Percentiles rank a stretch among this genome's conserved stretches.
phyloP scores from a whole-genome alignment of 2,888 invertebrate genomes.

The Chrysotoxum bicinctum region DNA sequence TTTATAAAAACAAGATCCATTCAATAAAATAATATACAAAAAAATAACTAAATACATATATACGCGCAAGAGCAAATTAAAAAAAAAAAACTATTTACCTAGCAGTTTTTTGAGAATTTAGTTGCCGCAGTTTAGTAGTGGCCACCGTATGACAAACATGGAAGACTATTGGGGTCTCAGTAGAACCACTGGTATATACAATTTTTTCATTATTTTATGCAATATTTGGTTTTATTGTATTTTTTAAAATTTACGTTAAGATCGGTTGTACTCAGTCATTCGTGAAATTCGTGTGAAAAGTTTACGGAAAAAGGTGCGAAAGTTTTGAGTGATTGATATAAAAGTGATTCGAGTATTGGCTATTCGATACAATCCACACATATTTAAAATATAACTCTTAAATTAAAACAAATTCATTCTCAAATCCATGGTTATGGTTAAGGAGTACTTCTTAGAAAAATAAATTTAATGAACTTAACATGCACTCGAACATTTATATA shows the following conservation, averaged over 20 bases:
- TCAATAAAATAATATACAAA: slow-evolving; percentile 48
- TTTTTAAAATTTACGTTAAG: slow-evolving; percentile 39
- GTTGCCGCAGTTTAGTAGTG: slow-evolving; percentile 73
- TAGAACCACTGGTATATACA: slow-evolving; percentile 80
- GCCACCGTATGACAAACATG: slow-evolving; percentile 76
- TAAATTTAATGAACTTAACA: slow-evolving; percentile 30
- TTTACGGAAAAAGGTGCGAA: slow-evolving; percentile 30
- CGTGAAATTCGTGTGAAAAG: slow-evolving; percentile 55
- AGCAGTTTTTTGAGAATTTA: slow-evolving; percentile 53
- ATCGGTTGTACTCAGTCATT: slow-evolving; percentile 45
- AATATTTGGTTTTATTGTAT: slow-evolving; percentile 19
- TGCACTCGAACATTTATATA: slow-evolving; percentile 22
- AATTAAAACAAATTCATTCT: neutral
- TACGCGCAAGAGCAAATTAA: neutral
- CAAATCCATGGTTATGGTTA: neutral
- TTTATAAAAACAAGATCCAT: slow-evolving; percentile 54
- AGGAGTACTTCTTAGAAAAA: neutral
- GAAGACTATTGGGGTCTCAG: slow-evolving; percentile 81
- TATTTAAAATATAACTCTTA: neutral
- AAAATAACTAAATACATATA: slow-evolving; percentile 26
- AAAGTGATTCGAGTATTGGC: slow-evolving; percentile 46
- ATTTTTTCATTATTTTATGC: slow-evolving; percentile 29
- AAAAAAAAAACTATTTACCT: slow-evolving; percentile 44
- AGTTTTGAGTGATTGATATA: neutral
- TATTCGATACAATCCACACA: neutral